Conservation (phyloP, 2,797 vertebrate genomes). For the Poeciliopsis turneri region DNA sequence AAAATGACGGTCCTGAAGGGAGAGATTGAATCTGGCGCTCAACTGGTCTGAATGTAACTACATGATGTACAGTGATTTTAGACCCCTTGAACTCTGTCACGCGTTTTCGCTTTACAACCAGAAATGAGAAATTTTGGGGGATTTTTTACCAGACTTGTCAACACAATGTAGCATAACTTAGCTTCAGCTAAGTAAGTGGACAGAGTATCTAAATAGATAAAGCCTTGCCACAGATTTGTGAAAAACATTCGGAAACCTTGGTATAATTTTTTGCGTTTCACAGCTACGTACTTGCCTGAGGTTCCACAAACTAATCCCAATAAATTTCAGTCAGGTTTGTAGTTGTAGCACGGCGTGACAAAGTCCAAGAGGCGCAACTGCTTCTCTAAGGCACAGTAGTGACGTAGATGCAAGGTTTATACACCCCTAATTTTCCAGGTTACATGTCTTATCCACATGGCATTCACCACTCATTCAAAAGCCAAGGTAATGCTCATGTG, state of each 20-base stretch:
- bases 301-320: neutral
- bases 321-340: neutral
- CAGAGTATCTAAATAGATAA: neutral
- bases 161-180: neutral
- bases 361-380: neutral
- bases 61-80: conserved; percentile 4
- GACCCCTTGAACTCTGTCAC: neutral
- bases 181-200: neutral
- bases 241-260: neutral
- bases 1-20: conserved; percentile 6
- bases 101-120: neutral
- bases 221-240: neutral
- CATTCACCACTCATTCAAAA: conserved; percentile 40
- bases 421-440: conserved; percentile 28
- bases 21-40: conserved; percentile 7
- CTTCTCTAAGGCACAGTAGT: conserved; percentile 2
- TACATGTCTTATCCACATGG: conserved; percentile 43
- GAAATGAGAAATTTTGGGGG: neutral
- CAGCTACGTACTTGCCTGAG: neutral
- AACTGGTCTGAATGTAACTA: conserved; percentile 28
- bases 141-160: neutral
- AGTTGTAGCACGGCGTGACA: neutral
- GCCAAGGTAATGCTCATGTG: conserved; percentile 52
- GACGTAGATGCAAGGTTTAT: conserved; percentile 33
- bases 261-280: neutral